Conservation (phyloP, 2,113 vertebrate genomes). For the Syngnathus floridae region DNA sequence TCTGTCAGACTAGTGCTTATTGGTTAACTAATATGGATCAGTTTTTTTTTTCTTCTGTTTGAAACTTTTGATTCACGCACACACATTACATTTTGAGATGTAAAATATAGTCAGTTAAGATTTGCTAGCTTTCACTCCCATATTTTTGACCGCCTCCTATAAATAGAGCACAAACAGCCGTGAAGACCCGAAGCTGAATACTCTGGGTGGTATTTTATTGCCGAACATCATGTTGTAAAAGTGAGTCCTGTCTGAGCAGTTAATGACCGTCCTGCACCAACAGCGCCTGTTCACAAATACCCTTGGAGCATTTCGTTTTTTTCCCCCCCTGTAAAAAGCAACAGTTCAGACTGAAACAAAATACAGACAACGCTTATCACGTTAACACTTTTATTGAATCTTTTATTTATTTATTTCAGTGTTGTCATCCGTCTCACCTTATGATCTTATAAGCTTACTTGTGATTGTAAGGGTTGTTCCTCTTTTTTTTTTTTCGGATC, state of each 20-base stretch:
- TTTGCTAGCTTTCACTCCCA: constrained; percentile 22
- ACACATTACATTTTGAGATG: constrained; percentile 17
- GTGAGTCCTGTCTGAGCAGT: constrained; percentile 34
- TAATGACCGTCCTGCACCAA: constrained; percentile 30
- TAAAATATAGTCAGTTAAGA: constrained; percentile 22
- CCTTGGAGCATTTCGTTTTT: constrained; percentile 1
- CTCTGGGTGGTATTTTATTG: constrained; percentile 46
- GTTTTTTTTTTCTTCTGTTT: constrained; percentile 14
- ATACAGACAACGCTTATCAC: constrained; percentile 57
- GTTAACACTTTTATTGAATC: constrained; percentile 23
- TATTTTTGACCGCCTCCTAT: constrained; percentile 22
- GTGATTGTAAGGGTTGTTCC: constrained; percentile 37
- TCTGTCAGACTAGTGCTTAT: constrained; percentile 47
- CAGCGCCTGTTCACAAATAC: constrained; percentile 15
- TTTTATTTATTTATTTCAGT: constrained; percentile 44
- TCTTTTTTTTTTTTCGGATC: constrained; percentile 12
- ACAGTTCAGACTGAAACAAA: constrained; percentile 13
- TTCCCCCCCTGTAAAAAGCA: constrained; percentile 7
- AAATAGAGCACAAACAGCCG: constrained; percentile 25
- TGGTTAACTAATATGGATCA: constrained; percentile 60
- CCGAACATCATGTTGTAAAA: constrained; percentile 35
- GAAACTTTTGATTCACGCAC: constrained; percentile 11
- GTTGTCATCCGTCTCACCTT: constrained; percentile 24
- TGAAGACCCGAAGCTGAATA: constrained; percentile 23
- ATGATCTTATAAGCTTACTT: constrained; percentile 9